Conservation (phyloP, 2,888 invertebrate genomes). For the Tachina lurida region DNA sequence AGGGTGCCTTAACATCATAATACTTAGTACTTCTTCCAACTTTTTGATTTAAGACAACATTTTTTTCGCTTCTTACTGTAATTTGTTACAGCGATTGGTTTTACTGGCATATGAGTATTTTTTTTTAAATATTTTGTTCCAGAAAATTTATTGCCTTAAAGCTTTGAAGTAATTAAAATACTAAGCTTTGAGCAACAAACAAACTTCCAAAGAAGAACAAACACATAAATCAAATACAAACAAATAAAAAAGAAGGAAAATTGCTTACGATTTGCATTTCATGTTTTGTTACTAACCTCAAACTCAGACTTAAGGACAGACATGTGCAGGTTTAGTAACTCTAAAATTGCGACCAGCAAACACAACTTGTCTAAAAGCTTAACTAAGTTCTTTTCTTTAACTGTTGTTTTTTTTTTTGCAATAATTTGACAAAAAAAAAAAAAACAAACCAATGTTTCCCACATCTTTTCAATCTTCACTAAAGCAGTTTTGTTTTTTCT, state of each 20-base stretch:
- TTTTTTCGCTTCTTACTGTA: background rate
- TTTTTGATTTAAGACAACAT: background rate
- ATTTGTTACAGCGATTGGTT: slow-evolving; percentile 49
- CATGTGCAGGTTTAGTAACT: slow-evolving; percentile 10
- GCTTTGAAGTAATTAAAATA: slow-evolving; percentile 2
- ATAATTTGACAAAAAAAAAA: background rate
- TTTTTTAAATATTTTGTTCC: background rate
- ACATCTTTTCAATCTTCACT: slow-evolving; percentile 33
- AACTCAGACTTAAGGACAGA: slow-evolving; percentile 18
- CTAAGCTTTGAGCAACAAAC: slow-evolving; percentile 39
- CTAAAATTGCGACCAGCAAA: background rate
- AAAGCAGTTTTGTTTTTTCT: background rate
- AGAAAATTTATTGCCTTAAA: slow-evolving; percentile 48
- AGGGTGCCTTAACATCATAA: background rate
- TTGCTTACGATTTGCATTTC: slow-evolving; percentile 22
- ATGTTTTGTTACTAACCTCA: slow-evolving; percentile 37
- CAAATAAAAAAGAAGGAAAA: background rate
- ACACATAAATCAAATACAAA: slow-evolving; percentile 21
- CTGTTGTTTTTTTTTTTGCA: too few species aligned
- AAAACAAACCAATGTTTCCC: background rate
- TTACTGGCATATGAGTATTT: slow-evolving; percentile 16
- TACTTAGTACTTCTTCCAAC: background rate
- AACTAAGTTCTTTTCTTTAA: background rate
- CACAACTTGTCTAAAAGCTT: slow-evolving; percentile 42
- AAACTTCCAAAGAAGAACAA: background rate